Conservation (phyloP, 2,888 invertebrate genomes). For the Mesorhabditis sp. region DNA sequence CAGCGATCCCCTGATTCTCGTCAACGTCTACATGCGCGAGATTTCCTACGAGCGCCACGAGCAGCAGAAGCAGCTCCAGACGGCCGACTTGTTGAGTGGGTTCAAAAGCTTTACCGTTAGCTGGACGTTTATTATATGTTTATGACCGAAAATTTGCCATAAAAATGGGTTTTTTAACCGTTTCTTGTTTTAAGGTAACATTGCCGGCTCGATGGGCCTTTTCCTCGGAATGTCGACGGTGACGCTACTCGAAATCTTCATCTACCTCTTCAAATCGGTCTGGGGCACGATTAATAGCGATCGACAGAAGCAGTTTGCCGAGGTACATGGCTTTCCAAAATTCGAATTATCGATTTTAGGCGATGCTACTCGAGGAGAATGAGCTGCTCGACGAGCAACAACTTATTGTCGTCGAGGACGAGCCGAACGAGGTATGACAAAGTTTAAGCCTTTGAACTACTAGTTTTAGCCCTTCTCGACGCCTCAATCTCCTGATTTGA, state of each 20-base stretch:
- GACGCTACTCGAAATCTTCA: constrained; percentile 45
- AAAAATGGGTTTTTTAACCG: not conserved
- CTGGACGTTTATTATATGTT: not conserved
- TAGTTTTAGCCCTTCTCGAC: not conserved
- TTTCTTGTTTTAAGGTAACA: constrained; percentile 23
- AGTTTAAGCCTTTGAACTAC: not conserved
- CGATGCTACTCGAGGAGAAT: not conserved
- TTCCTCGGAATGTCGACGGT: constrained; percentile 48
- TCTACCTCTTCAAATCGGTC: constrained; percentile 40
- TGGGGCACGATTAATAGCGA: constrained; percentile 41
- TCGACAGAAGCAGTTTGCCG: constrained; percentile 39
- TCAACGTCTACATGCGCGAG: constrained; percentile 31
- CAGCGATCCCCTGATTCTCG: constrained; percentile 21
- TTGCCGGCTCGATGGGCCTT: constrained; percentile 47
- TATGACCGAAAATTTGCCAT: not conserved
- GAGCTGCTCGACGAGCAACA: constrained; percentile 2
- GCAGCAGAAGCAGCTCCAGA: constrained; percentile 45
- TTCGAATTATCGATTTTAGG: not conserved
- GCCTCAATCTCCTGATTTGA: not conserved
- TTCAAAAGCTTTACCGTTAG: not conserved
- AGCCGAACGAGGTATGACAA: constrained; percentile 4
- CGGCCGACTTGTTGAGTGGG: constrained; percentile 37
- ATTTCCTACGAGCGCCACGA: constrained; percentile 38
- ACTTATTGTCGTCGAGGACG: not conserved
- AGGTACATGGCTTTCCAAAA: constrained; percentile 14